A percentile compares a stretch with the other conserved stretches of the same genome.
phyloP scores from a whole-genome alignment of 1,140 invertebrate genomes.

The Bombus confusus region DNA sequence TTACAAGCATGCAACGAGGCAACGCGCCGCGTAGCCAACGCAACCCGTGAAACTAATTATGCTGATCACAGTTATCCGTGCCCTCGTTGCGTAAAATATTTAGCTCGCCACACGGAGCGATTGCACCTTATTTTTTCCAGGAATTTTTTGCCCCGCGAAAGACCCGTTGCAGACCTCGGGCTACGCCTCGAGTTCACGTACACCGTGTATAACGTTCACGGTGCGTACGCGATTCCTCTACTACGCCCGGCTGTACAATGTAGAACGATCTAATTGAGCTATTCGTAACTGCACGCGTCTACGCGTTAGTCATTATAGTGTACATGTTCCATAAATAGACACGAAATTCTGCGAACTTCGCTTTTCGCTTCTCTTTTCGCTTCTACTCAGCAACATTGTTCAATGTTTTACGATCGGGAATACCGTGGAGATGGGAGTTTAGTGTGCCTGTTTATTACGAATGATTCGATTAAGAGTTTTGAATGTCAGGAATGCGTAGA shows the following conservation, averaged over 20 bases:
- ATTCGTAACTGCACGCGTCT: constrained; percentile 6
- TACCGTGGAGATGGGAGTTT: background rate
- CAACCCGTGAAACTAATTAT: constrained; percentile 31
- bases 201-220: background rate
- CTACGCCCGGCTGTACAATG: background rate
- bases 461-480: background rate
- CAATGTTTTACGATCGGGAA: background rate
- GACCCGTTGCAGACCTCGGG: background rate
- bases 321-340: background rate
- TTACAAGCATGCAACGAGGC: background rate
- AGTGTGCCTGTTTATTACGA: background rate
- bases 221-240: background rate
- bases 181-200: constrained; percentile 11
- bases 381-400: background rate
- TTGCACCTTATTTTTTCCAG: constrained; percentile 19
- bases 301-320: background rate
- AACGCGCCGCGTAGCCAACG: background rate
- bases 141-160: constrained; percentile 2
- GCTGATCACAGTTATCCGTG: constrained; percentile 33
- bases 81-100: constrained; percentile 50
- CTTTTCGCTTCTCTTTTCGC: background rate
- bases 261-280: constrained; percentile 24
- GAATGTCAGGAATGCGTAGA: background rate
- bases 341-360: background rate
- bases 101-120: constrained; percentile 7